These are phyloP conservation scores for Luperina nickerlii DNA, from an alignment of 2,888 invertebrate genomes.

Conservation along the genomic window DNA sequence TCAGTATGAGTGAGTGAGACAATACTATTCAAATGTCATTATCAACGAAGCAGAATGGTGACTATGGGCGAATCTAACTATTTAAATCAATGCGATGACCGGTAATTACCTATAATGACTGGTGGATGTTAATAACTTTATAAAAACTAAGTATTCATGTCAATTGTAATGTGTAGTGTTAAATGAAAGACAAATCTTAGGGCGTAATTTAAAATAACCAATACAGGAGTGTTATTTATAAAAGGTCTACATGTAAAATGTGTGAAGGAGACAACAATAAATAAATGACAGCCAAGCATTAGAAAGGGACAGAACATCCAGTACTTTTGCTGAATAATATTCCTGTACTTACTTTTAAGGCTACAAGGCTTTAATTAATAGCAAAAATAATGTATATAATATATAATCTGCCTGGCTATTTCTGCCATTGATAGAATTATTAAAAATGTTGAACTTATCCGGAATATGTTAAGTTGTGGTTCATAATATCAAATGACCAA, in stretches of 20 bases:
- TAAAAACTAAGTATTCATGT: conserved; percentile 45
- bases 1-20: not conserved
- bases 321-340: conserved; percentile 33
- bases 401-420: conserved; percentile 31
- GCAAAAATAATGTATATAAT: conserved; percentile 25
- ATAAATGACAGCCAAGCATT: not conserved
- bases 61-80: not conserved
- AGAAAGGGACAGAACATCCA: conserved; percentile 2
- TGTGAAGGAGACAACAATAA: conserved; percentile 1
- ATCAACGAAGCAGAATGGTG: not conserved
- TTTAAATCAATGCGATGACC: conserved; percentile 7
- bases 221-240: conserved; percentile 30
- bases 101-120: not conserved
- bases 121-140: conserved; percentile 23
- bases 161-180: conserved; percentile 55
- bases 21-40: not conserved
- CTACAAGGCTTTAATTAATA: conserved; percentile 50
- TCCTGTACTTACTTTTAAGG: conserved; percentile 22
- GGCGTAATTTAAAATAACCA: conserved; percentile 28
- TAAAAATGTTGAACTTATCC: not conserved
- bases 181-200: conserved; percentile 45
- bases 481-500: conserved; percentile 3
- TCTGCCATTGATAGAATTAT: conserved; percentile 2
- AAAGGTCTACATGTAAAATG: not conserved
- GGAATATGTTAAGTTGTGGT: conserved; percentile 11